A percentile compares a stretch with the other conserved stretches of the same genome.
These are phyloP conservation scores for Sylvilagus floridanus DNA, from an alignment of 2,797 vertebrate species.

Conservation along the genomic window DNA sequence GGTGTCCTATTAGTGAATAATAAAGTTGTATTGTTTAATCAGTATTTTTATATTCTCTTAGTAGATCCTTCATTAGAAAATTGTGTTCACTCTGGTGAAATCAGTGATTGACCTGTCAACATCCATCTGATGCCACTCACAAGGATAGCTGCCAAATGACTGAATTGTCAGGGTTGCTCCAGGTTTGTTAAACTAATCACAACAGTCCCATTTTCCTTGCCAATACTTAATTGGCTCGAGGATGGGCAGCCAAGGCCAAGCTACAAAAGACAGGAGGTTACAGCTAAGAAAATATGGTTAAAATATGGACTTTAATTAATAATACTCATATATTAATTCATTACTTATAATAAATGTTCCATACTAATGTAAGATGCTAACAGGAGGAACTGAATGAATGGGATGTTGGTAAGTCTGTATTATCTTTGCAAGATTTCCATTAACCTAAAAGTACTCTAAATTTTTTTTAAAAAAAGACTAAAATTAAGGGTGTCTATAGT, in stretches of 20 bases:
- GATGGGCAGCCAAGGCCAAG: neutral
- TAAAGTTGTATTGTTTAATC: neutral
- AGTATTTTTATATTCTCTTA: neutral
- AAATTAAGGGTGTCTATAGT: neutral
- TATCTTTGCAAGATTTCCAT: neutral
- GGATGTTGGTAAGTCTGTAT: neutral
- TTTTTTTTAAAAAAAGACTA: neutral
- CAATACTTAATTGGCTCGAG: neutral
- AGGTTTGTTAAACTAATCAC: neutral
- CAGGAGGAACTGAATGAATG: neutral
- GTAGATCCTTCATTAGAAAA: neutral
- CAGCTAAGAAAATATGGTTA: neutral
- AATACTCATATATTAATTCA: neutral
- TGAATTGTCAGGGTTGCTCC: neutral
- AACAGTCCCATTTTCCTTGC: neutral
- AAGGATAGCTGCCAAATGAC: neutral
- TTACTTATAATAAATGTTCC: neutral
- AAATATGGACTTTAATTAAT: neutral
- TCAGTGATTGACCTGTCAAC: neutral
- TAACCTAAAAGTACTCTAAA: neutral
- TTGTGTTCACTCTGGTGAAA: neutral
- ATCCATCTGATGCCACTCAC: neutral
- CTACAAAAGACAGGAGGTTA: neutral
- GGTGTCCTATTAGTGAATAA: neutral
- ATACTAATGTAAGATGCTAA: neutral